Conservation (phyloP, 2,113 vertebrate species). For the Eublepharis macularius region DNA sequence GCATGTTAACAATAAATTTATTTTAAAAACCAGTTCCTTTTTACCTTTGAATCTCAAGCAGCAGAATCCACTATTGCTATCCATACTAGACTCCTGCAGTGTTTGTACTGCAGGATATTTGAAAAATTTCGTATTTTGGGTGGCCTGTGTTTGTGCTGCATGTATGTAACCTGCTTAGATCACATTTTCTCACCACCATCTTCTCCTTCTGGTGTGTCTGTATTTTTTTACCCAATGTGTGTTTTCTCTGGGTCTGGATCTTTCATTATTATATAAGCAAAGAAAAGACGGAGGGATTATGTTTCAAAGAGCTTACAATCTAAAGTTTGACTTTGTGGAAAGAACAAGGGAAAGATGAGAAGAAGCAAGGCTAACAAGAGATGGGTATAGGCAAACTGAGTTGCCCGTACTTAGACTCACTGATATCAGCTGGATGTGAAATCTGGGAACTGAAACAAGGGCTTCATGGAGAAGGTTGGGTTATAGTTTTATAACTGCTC, state of each 20-base stretch:
- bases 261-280: background rate
- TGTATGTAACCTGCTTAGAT: background rate
- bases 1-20: background rate
- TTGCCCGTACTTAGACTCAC: background rate
- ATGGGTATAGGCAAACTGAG: background rate
- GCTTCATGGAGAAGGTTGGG: background rate
- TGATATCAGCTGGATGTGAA: background rate
- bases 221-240: background rate
- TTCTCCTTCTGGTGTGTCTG: background rate
- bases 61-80: background rate
- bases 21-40: background rate
- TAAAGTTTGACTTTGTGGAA: background rate
- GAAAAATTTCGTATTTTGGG: background rate
- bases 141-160: background rate
- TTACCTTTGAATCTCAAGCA: background rate
- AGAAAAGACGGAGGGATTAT: background rate
- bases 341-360: background rate
- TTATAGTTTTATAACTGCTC: background rate
- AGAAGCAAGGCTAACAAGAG: background rate
- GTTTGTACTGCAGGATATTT: background rate
- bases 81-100: background rate
- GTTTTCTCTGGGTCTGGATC: background rate
- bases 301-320: background rate
- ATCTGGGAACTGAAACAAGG: background rate
- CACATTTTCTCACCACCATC: background rate